A percentile compares a stretch with the other conserved stretches of the same genome.
These are phyloP conservation scores for Drosophila pachea DNA, from an alignment of 1,140 invertebrate genomes.

Conservation along the genomic window DNA sequence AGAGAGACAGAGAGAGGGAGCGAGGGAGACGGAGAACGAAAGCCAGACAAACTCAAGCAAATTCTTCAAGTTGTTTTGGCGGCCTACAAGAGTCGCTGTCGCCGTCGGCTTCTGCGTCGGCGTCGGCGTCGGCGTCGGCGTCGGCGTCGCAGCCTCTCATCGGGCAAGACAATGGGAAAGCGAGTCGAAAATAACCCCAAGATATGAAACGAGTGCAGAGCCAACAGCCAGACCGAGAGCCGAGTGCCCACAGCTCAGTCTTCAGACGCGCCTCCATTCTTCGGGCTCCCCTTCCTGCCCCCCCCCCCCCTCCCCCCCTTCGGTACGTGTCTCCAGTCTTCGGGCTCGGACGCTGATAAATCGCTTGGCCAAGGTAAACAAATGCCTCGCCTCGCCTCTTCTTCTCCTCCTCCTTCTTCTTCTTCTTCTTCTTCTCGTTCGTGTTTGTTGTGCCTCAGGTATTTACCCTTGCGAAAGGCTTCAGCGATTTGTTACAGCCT, in stretches of 20 bases:
- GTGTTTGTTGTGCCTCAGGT: neutral
- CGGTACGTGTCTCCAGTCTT: neutral
- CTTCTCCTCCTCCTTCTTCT: neutral
- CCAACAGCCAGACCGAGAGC: neutral
- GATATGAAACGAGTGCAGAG: conserved; percentile 24
- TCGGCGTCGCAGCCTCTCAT: neutral
- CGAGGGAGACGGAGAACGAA: neutral
- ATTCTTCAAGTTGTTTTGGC: conserved; percentile 41
- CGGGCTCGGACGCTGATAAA: conserved; percentile 33
- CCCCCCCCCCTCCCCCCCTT: no score
- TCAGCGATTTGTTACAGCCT: conserved; percentile 22
- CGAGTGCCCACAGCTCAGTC: conserved; percentile 6
- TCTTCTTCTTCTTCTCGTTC: neutral
- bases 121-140: no score
- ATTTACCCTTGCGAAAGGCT: conserved; percentile 24
- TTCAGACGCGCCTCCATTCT: neutral
- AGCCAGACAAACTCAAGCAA: conserved; percentile 20
- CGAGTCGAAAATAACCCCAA: conserved; percentile 41
- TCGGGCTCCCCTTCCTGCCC: neutral
- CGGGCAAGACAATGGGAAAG: conserved; percentile 43
- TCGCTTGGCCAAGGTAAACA: conserved; percentile 47
- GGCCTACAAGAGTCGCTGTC: conserved; percentile 40
- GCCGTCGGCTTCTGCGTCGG: no score
- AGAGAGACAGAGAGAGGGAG: neutral
- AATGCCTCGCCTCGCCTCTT: conserved; percentile 5